phyloP scores from a whole-genome alignment of 1,140 invertebrate genomes.

The Orius insidiosus region DNA sequence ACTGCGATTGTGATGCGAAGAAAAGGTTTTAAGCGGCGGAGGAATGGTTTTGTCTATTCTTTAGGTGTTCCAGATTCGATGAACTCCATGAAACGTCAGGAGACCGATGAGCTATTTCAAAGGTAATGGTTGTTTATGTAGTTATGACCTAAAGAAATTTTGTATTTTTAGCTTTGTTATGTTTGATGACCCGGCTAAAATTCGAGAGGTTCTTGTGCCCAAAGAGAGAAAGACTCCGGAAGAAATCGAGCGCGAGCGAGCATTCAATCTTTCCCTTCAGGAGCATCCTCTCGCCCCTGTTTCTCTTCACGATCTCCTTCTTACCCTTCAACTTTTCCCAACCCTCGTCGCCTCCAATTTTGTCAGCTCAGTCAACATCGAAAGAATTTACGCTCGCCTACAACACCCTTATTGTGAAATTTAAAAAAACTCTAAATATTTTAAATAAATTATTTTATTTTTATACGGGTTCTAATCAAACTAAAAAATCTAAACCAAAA shows the following conservation, averaged over 20 bases:
- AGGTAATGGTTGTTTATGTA: neutral
- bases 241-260: constrained; percentile 2
- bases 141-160: too few relatives aligned
- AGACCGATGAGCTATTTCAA: constrained; percentile 1
- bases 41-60: constrained; percentile 5
- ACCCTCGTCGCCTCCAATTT: constrained; percentile 8
- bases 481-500: too few relatives aligned
- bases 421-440: too few relatives aligned
- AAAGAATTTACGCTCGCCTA: constrained; percentile 5
- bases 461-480: too few relatives aligned
- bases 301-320: constrained; percentile 5
- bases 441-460: too few relatives aligned
- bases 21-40: constrained; percentile 3
- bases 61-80: neutral
- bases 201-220: neutral
- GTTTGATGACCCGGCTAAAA: neutral
- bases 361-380: constrained; percentile 1
- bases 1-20: constrained; percentile 3
- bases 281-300: constrained; percentile 1
- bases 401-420: constrained; percentile 1
- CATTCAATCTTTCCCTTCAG: neutral
- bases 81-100: neutral
- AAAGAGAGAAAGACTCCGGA: neutral
- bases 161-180: neutral
- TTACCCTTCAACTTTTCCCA: constrained; percentile 5